phyloP scores from a whole-genome alignment of 2,113 vertebrate genomes.

The Panthera leo region DNA sequence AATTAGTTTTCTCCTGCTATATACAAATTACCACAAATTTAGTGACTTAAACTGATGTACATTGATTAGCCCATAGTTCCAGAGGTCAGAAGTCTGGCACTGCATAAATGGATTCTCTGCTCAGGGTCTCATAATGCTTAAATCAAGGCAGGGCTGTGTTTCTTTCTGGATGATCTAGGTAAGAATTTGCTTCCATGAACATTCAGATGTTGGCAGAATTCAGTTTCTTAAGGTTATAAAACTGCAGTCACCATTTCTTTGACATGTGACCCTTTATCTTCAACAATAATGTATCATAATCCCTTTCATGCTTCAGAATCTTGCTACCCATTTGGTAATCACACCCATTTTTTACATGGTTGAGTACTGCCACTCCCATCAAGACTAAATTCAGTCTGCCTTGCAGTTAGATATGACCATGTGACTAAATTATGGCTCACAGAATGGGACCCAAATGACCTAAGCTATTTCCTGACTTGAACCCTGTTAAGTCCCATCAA shows the following conservation, averaged over 20 bases:
- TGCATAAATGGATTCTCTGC: neutral
- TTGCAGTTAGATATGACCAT: neutral
- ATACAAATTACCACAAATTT: neutral
- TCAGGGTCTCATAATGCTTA: neutral
- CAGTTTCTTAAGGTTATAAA: neutral
- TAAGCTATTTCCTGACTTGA: neutral
- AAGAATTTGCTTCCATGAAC: neutral
- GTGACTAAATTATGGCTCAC: neutral
- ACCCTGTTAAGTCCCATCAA: neutral
- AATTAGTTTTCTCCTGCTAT: neutral
- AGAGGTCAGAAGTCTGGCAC: neutral
- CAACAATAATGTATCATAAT: neutral
- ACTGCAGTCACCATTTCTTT: neutral
- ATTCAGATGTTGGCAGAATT: neutral
- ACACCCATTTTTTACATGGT: neutral
- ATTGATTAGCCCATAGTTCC: neutral
- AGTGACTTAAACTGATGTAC: neutral
- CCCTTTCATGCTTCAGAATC: neutral
- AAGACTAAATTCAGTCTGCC: neutral
- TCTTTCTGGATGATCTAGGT: neutral
- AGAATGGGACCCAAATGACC: neutral
- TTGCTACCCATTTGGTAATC: neutral
- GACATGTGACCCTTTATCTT: neutral
- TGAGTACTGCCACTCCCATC: neutral
- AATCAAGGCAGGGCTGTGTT: neutral